Conservation (phyloP, 2,888 invertebrate species). For the Atethmia centrago region DNA sequence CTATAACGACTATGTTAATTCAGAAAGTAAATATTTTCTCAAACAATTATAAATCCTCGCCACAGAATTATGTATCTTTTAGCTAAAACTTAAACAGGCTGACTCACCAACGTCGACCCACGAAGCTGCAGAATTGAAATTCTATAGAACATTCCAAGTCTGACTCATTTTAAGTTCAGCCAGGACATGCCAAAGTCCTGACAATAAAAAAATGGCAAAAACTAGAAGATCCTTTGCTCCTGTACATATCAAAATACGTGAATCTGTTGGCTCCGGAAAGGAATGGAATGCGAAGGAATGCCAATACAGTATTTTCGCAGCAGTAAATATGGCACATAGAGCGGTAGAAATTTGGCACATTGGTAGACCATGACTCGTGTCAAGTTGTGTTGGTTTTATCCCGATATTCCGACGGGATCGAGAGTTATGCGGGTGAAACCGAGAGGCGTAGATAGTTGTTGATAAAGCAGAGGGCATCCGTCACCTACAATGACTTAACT, state of each 20-base stretch:
- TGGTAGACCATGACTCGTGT: too few species aligned
- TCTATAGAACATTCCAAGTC: slow-evolving; percentile 58
- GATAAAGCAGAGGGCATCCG: too few species aligned
- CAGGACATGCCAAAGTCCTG: slow-evolving; percentile 62
- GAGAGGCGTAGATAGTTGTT: too few species aligned
- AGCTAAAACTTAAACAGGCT: slow-evolving; percentile 39
- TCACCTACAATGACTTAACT: too few species aligned
- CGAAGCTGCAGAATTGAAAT: slow-evolving; percentile 60
- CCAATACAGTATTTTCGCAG: too few species aligned
- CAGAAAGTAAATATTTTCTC: slow-evolving; percentile 36
- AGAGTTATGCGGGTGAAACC: too few species aligned
- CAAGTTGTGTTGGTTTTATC: too few species aligned
- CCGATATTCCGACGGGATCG: too few species aligned
- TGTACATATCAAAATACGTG: too few species aligned
- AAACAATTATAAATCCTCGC: slow-evolving; percentile 30
- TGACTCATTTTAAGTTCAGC: slow-evolving; percentile 53
- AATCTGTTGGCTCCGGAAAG: not conserved
- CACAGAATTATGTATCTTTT: slow-evolving; percentile 34
- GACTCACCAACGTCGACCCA: slow-evolving; percentile 60
- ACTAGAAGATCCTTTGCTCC: slow-evolving; percentile 18
- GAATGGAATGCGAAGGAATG: not conserved
- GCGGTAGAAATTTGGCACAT: too few species aligned
- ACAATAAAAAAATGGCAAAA: slow-evolving; percentile 33
- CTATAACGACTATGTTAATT: slow-evolving; percentile 13
- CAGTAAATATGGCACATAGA: too few species aligned